Conservation (phyloP, 35 echinoderm and acorn worm species). For the Ophiothrix spiculata region DNA sequence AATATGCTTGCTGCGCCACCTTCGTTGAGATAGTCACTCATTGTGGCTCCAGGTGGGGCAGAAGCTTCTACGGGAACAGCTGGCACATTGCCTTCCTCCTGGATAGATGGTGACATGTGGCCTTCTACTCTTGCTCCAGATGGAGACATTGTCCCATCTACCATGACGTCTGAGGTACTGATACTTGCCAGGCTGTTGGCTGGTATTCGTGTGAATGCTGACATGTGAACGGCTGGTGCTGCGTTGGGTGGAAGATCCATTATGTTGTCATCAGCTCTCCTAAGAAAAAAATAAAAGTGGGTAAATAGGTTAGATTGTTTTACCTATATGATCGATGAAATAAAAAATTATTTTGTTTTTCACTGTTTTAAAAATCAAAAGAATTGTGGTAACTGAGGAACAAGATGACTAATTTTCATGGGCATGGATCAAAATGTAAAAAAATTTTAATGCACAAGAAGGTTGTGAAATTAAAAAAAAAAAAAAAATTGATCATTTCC, state of each 20-base stretch:
- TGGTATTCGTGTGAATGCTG: not conserved
- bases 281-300: not conserved
- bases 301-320: no score
- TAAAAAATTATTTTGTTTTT: no score
- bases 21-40: conserved; percentile 71
- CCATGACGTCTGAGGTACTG: conserved; percentile 9
- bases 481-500: no score
- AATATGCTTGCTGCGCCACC: conserved; percentile 64
- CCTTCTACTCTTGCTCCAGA: conserved; percentile 31
- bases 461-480: no score
- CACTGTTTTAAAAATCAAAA: no score
- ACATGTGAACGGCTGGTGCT: not conserved
- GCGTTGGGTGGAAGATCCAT: not conserved
- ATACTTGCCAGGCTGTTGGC: conserved; percentile 25
- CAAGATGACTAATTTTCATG: no score
- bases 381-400: no score
- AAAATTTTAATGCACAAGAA: no score
- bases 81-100: not conserved
- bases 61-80: no score
- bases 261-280: not conserved
- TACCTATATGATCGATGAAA: no score
- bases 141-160: not conserved
- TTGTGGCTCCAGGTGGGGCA: conserved; percentile 31
- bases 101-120: not conserved
- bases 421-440: no score